Base-by-base conservation (phyloP, 2,113 vertebrate species). In the Oceanites oceanicus region DNA sequence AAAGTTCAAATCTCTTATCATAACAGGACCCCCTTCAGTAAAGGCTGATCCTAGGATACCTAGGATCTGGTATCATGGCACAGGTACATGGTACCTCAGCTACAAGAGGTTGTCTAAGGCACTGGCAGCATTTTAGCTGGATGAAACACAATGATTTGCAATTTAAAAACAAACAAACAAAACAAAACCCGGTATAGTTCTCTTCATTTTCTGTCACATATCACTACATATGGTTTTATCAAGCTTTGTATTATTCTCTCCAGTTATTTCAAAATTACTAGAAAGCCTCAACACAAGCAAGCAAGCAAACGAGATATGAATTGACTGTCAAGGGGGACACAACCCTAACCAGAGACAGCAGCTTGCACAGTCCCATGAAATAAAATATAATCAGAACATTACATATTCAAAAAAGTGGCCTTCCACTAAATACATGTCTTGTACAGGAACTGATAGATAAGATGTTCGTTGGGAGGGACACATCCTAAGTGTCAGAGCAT, bases 281-380 rank as follows among this genome's bases (percentile, higher is more conserved):
- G 27, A 67, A 59, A 49, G 29, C n/a, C 30, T 79, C 12, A 38
- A 52, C 45, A 62, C 7, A 63, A 94, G 7, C 8, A 75, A 66
- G 55, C 8, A 30, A 47, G 14, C 49, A 29, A 50, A 44, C 1
- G 0, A 59, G 16, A 22, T 5, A 40, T 1, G 4, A 56, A 68
- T 4, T 32, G 40, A 62, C 17, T 29, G 32, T 26, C 4, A 0
- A 34, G 34, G 30, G 66, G 73, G 22, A 29, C 10, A 53, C 14
- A 70, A 11, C 6, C 26, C 7, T 49, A 71, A 49, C 11, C 56
- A 42, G 45, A 83, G n/a, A 79, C 9, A 79, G 50, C 32, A 75
- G 32, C 15, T 59, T 32, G 16, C 56, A 55, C 25, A 84, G 14
- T 11, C 13, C 52, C 36, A 16, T 26, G 18, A 38, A 73, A 52